Evolutionary conservation across 2,113 vertebrate genomes (phyloP), one percentile per base, ranked within the genome.

Genomic region (Ochotona princeps): DNA sequence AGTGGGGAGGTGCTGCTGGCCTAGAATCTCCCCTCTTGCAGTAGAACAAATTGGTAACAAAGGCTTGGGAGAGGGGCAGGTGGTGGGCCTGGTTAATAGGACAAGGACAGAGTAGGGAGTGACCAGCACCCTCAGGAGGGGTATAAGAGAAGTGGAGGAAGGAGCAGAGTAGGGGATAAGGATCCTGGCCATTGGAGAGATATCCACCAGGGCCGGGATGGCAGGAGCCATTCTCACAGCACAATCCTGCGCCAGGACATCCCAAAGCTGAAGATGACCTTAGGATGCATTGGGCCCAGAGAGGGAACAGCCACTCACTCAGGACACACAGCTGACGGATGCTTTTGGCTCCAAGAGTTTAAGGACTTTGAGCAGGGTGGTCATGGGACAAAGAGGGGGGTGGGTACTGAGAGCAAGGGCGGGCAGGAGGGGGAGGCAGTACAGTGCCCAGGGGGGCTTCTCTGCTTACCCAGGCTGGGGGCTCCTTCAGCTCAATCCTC

Each of bases 401-500:
- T 44, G 38, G 38, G 38, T 44, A 44, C 38, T 65, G 44, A 28
- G 9, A 54, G 60, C 2, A 75, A 25, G 18, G 51, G 51, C 54
- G 1, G 44, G 38, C 38, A 6, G 38, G 38, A 44, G 38, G 38
- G 38, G 38, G 38, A 44, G 38, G 38, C 6, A 44, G 38, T 49
- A 57, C 35, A 23, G n/a, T 4, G 61, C 76, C 63, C 69, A 70
- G 60, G 38, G 38, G 78, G 15, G 14, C 51, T 12, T 44, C 35
- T 0, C 7, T 14, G 67, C 98, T 99, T 94, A 99, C 99, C 99
- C 98, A 99, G 94, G 97, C 98, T 4, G 96, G 97, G 96, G 98
- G 98, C 96, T 98, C 97, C 97, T 98, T 98, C 96, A 99, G 98
- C 90, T 99, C 99, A 80, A 99, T 99, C 92, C 97, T 98, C 95